phyloP scores from a whole-genome alignment of 2,113 vertebrate species.

The Neotragus pygmaeus region DNA sequence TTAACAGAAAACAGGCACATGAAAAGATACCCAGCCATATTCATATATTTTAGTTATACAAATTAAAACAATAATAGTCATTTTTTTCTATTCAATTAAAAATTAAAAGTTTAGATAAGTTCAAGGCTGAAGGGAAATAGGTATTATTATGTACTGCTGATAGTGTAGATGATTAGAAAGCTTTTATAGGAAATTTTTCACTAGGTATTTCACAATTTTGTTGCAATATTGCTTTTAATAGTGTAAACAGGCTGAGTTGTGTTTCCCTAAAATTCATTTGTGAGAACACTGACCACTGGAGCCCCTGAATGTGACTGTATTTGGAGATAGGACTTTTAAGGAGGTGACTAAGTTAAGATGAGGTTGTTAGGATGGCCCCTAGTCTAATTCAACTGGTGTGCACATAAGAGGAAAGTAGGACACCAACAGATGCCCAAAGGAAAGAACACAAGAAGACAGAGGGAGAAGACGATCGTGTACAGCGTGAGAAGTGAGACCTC shows the following conservation, averaged over 20 bases:
- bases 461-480: neutral
- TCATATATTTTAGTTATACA: neutral
- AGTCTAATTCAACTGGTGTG: neutral
- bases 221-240: neutral
- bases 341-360: neutral
- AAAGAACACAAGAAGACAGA: neutral
- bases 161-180: neutral
- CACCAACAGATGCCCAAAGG: neutral
- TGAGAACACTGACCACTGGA: neutral
- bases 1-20: neutral
- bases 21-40: neutral
- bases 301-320: neutral
- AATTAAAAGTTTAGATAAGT: neutral
- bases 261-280: neutral
- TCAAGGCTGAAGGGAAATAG: neutral
- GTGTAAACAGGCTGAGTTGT: neutral
- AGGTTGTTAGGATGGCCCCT: neutral
- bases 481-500: neutral
- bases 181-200: neutral
- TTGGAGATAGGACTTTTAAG: neutral
- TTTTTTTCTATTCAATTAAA: neutral
- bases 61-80: neutral
- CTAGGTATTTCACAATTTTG: neutral
- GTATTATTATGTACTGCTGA: neutral
- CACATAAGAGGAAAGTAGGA: neutral